phyloP scores from a whole-genome alignment of 1,140 invertebrate species.

The Zaprionus camerounensis region DNA sequence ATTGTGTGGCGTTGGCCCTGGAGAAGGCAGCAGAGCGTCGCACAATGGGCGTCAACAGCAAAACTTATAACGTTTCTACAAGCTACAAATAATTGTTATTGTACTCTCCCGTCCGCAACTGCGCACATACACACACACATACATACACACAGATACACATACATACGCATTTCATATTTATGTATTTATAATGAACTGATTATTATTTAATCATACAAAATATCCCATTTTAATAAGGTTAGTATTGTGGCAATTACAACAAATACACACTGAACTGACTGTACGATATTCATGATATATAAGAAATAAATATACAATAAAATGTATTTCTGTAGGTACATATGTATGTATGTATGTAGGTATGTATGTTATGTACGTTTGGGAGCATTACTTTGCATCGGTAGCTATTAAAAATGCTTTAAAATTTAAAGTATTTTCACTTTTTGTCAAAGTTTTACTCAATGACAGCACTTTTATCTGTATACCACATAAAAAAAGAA shows the following conservation, averaged over 20 bases:
- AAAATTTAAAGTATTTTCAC: too few species aligned
- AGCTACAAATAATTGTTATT: conserved; percentile 24
- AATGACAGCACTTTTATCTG: too few species aligned
- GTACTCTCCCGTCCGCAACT: conserved; percentile 1
- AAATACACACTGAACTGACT: background rate
- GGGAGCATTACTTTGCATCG: too few species aligned
- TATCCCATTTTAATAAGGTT: conserved; percentile 27
- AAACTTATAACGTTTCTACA: conserved; percentile 12
- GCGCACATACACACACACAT: background rate
- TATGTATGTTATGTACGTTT: too few species aligned
- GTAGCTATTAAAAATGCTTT: too few species aligned
- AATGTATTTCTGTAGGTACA: too few species aligned
- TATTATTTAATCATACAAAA: conserved; percentile 17
- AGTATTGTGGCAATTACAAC: background rate
- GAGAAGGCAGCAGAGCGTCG: conserved; percentile 60
- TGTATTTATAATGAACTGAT: conserved; percentile 30
- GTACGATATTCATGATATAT: background rate
- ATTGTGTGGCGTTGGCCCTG: conserved; percentile 64
- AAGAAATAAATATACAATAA: background rate
- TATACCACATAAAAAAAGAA: too few species aligned
- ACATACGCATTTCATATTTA: background rate
- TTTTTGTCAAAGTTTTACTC: too few species aligned
- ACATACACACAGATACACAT: background rate
- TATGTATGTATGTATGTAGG: too few species aligned
- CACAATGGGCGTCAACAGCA: conserved; percentile 53